Evolutionary conservation across 2,113 vertebrate genomes (phyloP), one percentile per base, ranked within the genome.

Genomic region (Marmota flaviventris): DNA sequence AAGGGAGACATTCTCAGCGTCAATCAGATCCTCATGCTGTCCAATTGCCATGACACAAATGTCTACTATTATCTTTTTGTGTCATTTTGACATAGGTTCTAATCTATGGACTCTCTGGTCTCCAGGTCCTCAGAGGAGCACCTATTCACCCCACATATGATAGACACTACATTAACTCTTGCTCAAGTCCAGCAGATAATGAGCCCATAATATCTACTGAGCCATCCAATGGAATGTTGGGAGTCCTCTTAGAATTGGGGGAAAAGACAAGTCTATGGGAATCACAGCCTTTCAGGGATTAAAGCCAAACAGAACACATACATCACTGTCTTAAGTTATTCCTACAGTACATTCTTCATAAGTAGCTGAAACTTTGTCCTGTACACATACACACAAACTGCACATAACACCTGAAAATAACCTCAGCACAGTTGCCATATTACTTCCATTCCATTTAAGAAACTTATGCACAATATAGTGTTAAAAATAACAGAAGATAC

Each of bases 21-120:
- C 17, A 18, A 0, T 37, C 25, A 39, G 18, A 65, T 24, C 8
- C n/a, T 37, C 42, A 16, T 13, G 1, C 18, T 0, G 1, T 18
- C 24, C 27, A 70, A 17, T 53, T 27, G 13, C 42, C 76, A n/a
- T 16, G 6, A 67, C 8, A 8, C 2, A 34, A 58, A 6, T 2
- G 22, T 37, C 13, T 0, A 0, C 0, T 32, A 2, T 24, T 9
- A 1, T 39, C 10, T 53, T 34, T 78, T 58, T 18, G 4, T 1
- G 0, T 5, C 17, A 17, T 16, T n/a, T 48, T 37, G 72, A 42
- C 37, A 10, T 22, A 20, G 7, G 22, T 72, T 51, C 51, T 85
- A 32, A 76, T 6, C 16, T 8, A 3, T 0, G 2, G n/a, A 24
- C 4, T 3, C 29, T 70, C 72, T 29, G 17, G 25, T 39, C 4